Evolutionary conservation across 2,113 vertebrate genomes (phyloP).

Genomic region (Mesoclemmys tuberculata): DNA sequence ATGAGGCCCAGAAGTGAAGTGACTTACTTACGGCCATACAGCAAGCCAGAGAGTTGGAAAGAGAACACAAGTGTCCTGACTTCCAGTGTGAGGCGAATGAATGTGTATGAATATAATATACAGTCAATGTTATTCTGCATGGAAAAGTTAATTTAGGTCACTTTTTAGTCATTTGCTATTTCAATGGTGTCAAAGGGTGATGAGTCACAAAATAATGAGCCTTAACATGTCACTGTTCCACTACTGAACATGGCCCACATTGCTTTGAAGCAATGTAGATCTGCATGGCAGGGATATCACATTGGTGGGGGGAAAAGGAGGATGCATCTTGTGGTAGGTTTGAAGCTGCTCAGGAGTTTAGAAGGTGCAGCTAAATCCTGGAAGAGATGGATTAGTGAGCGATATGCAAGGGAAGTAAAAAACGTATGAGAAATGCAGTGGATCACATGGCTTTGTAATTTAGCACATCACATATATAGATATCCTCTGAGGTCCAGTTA

Average conservation of each 20-base stretch:
- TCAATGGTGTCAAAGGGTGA: not conserved
- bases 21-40: not conserved
- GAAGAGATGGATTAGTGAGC: not conserved
- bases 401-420: not conserved
- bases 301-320: not conserved
- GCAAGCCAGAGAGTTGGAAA: not conserved
- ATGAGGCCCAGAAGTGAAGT: not conserved
- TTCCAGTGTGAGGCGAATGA: not conserved
- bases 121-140: not conserved
- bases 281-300: not conserved
- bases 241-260: not conserved
- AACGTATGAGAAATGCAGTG: not conserved
- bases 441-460: not conserved
- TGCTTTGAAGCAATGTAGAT: not conserved
- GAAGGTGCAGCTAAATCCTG: not conserved
- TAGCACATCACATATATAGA: fast-evolving
- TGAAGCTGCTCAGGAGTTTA: not conserved
- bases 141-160: not conserved
- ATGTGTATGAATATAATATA: not conserved
- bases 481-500: not conserved
- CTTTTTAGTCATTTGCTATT: not conserved
- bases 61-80: not conserved
- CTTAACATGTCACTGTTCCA: not conserved
- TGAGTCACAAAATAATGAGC: fast-evolving
- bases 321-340: not conserved